Conservation (phyloP, 2,888 invertebrate genomes). For the Dicycla oo region DNA sequence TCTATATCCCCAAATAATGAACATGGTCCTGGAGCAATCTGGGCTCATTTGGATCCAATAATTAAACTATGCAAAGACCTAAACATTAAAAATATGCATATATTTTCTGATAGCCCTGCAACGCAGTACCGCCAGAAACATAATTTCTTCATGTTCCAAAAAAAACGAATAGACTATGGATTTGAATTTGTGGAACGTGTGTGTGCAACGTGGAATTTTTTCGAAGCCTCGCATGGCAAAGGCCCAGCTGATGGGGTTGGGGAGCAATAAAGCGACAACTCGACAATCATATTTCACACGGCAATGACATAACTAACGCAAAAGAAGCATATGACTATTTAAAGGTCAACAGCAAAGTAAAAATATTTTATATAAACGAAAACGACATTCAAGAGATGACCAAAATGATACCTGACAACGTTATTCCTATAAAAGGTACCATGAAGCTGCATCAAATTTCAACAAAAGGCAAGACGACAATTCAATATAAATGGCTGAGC, state of each 20-base stretch:
- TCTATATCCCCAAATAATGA: conserved; percentile 2
- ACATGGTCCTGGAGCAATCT: not conserved
- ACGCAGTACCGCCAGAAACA: conserved; percentile 4
- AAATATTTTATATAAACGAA: not conserved
- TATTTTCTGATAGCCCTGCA: conserved; percentile 11
- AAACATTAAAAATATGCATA: conserved; percentile 5
- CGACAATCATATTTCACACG: conserved; percentile 14
- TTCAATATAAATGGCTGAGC: conserved; percentile 1
- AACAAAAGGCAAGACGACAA: conserved; percentile 8
- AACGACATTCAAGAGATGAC: no score
- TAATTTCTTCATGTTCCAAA: not conserved
- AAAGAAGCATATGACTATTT: conserved; percentile 26
- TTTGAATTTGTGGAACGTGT: conserved; percentile 7
- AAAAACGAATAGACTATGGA: not conserved
- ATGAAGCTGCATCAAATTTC: conserved; percentile 3
- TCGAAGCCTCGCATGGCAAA: conserved; percentile 1
- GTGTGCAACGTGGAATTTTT: conserved; percentile 7
- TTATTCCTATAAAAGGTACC: conserved; percentile 7
- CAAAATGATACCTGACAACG: no score
- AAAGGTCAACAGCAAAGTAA: conserved; percentile 9
- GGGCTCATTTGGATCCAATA: conserved; percentile 11
- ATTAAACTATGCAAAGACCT: not conserved
- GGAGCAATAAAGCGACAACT: conserved; percentile 4
- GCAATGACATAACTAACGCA: conserved; percentile 35
- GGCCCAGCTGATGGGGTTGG: conserved; percentile 6